Conservation (phyloP, 53 echinoderm and acorn worm species). For the Mesocentrotus franciscanus region DNA sequence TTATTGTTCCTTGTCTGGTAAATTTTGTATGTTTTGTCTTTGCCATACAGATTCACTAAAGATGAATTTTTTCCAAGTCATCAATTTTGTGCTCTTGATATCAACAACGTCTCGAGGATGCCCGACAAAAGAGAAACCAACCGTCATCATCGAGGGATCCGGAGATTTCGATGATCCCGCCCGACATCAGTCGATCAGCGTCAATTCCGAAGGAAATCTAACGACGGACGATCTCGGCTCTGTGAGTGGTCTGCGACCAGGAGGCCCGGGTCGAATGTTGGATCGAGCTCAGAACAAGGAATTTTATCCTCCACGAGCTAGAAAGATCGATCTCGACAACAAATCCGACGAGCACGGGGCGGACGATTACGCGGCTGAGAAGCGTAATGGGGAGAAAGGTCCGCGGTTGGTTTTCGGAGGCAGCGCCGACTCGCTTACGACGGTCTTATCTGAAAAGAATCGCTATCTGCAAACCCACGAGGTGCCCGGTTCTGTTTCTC, state of each 20-base stretch:
- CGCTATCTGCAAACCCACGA: neutral
- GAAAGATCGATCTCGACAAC: constrained; percentile 14
- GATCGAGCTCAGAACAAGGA: neutral
- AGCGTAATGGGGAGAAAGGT: neutral
- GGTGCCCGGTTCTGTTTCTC: neutral
- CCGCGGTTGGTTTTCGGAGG: neutral
- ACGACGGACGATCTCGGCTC: neutral
- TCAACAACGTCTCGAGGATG: constrained; percentile 1
- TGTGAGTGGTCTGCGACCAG: neutral
- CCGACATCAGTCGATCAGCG: neutral
- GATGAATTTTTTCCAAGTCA: neutral
- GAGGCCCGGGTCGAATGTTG: neutral
- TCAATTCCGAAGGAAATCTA: neutral
- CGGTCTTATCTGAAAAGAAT: neutral
- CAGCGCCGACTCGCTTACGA: neutral
- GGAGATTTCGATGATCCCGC: neutral
- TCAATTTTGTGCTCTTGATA: neutral
- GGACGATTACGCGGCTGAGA: neutral
- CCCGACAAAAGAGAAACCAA: neutral
- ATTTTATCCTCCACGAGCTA: neutral
- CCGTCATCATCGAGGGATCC: neutral
- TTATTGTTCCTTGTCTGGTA: neutral
- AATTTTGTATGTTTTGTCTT: neutral
- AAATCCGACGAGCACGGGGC: neutral
- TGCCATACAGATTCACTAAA: neutral